Evolutionary conservation across 2,797 vertebrate genomes (phyloP), one percentile per base, ranked within the genome.

Genomic region (Hybognathus amarus): DNA sequence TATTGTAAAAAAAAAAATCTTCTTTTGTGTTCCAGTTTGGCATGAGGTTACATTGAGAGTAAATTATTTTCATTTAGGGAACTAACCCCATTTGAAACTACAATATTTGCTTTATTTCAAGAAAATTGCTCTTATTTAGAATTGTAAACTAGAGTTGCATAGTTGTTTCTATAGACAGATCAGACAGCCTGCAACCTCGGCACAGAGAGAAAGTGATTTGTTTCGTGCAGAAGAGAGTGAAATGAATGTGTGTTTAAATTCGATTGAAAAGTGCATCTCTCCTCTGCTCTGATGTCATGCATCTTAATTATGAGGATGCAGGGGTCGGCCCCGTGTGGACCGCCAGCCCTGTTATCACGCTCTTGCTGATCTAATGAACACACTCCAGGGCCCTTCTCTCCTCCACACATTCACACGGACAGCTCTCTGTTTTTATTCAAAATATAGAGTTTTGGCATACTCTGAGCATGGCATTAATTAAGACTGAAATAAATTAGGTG

Each of bases 241-340:
- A 83, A 89, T 66, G 87, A 87, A 86, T 81, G 87, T 33, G 64
- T 84, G 79, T 83, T 84, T 83, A 85, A 87, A 88, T 85, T 86
- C 56, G 76, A 79, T 79, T 85, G 59, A 85, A 85, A 87, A 86
- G 87, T 87, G 88, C 85, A 84, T 87, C 86, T 87, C 83, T 87
- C 79, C 80, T 84, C 85, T 83, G 85, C 82, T 83, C 87, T 85
- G 84, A 87, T 91, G 90, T 90, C 89, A 91, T 89, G 89, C 86
- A 88, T 91, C 89, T 91, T 90, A 91, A 90, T 91, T 91, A 91
- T 77, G 84, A 80, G 77, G 75, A 89, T 73, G 71, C 87, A 70
- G 79, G 85, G 89, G 90, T 89, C 86, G 86, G 85, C 82, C 84
- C 86, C 79, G 27, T 56, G 78, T 74, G 80, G 83, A 68, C 85